Conservation (phyloP, 2,113 vertebrate genomes). For the Sapajus apella region DNA sequence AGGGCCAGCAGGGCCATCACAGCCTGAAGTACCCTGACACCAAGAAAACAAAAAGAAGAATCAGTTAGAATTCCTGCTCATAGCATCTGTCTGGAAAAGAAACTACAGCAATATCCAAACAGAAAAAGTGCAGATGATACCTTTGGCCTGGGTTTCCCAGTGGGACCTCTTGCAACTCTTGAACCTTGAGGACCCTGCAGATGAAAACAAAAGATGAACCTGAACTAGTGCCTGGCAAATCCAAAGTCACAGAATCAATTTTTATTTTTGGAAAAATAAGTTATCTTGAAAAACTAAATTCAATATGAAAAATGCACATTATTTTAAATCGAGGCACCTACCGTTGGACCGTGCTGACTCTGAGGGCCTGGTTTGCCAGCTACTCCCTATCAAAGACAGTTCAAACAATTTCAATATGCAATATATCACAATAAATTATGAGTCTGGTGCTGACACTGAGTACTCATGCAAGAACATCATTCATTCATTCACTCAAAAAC, state of each 20-base stretch:
- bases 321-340: constrained; percentile 78
- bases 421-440: neutral
- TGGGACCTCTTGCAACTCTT: constrained; percentile 95
- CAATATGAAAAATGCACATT: neutral
- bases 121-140: constrained; percentile 76
- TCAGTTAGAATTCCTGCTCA: neutral
- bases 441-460: neutral
- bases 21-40: constrained; percentile 93
- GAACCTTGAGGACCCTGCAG: constrained; percentile 95
- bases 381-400: constrained; percentile 88
- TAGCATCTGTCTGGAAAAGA: neutral
- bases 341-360: constrained; percentile 97
- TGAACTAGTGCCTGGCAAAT: neutral
- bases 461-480: neutral
- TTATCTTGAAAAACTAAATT: neutral
- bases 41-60: neutral
- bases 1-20: constrained; percentile 96
- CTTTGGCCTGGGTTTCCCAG: constrained; percentile 96
- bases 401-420: constrained; percentile 4
- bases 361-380: constrained; percentile 95
- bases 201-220: constrained; percentile 38
- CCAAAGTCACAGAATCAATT: neutral
- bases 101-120: neutral
- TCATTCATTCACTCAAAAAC: too few species aligned
- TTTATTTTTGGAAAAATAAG: neutral